phyloP scores from a whole-genome alignment of 2,797 vertebrate species.

The Otolemur crassicaudatus region DNA sequence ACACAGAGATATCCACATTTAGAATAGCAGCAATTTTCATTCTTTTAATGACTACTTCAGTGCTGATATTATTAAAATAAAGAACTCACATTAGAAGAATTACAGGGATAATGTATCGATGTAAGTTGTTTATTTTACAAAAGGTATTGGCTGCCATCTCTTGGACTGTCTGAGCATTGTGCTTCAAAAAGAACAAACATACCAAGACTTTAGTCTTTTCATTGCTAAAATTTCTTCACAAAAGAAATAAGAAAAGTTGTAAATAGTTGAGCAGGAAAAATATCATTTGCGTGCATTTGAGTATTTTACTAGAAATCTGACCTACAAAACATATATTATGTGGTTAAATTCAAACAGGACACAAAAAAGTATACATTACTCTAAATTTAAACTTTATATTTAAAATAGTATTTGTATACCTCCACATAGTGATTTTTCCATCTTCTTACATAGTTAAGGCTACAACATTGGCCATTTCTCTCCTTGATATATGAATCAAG shows the following conservation, averaged over 20 bases:
- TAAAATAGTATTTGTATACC: not conserved
- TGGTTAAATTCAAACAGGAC: slow-evolving; percentile 10
- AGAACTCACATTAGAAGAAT: slow-evolving; percentile 31
- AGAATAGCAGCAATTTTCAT: slow-evolving; percentile 65
- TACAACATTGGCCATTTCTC: not conserved
- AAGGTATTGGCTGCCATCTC: slow-evolving; percentile 78
- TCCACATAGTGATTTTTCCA: not conserved
- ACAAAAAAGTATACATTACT: not conserved
- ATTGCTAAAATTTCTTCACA: slow-evolving; percentile 13
- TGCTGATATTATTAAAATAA: slow-evolving; percentile 46
- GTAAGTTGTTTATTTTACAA: not conserved
- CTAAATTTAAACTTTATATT: slow-evolving; percentile 28
- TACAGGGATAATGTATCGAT: not conserved
- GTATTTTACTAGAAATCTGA: slow-evolving; percentile 17
- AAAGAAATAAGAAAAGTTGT: not conserved
- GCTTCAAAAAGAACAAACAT: slow-evolving; percentile 18
- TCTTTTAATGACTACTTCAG: slow-evolving; percentile 51
- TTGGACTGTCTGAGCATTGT: slow-evolving; percentile 30
- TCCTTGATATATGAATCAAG: not conserved
- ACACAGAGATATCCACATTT: not conserved
- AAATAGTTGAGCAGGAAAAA: not conserved
- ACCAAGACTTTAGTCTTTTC: not conserved
- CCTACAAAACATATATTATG: slow-evolving; percentile 20
- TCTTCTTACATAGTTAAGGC: not conserved
- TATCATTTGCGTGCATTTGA: not conserved